Percentiles rank a stretch among this genome's conserved stretches.
These are phyloP conservation scores for Bubalus kerabau DNA, from an alignment of 2,113 vertebrate genomes.

Conservation along the genomic window DNA sequence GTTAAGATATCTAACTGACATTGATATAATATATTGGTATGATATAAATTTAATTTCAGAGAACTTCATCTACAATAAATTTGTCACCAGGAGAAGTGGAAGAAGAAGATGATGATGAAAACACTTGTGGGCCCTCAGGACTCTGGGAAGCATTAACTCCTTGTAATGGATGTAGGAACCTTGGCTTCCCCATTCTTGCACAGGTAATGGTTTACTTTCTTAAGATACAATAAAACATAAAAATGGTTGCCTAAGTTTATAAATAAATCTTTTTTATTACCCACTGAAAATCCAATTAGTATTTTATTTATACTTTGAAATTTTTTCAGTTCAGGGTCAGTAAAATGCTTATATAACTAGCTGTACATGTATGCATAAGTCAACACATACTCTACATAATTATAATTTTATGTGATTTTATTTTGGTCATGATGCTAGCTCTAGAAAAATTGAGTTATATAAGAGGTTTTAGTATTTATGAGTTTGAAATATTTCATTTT, in stretches of 20 bases:
- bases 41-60: slow-evolving; percentile 81
- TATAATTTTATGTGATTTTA: not conserved
- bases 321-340: not conserved
- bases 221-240: not conserved
- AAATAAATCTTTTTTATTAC: not conserved
- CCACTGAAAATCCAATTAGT: not conserved
- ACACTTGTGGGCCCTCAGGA: slow-evolving; percentile 90
- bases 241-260: not conserved
- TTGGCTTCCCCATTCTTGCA: slow-evolving; percentile 90
- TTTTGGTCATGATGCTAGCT: not conserved
- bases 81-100: slow-evolving; percentile 81
- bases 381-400: not conserved
- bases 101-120: slow-evolving; percentile 89
- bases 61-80: slow-evolving; percentile 83
- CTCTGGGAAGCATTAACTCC: slow-evolving; percentile 96
- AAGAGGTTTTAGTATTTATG: not conserved
- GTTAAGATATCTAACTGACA: slow-evolving; percentile 33
- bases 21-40: slow-evolving; percentile 60
- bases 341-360: not conserved
- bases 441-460: not conserved
- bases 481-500: not conserved
- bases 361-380: not conserved
- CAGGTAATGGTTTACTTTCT: slow-evolving; percentile 82
- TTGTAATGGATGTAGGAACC: slow-evolving; percentile 94
- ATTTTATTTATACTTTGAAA: not conserved